Base-by-base conservation (phyloP, 2,113 vertebrate genomes). In the Trinectes maculatus region DNA sequence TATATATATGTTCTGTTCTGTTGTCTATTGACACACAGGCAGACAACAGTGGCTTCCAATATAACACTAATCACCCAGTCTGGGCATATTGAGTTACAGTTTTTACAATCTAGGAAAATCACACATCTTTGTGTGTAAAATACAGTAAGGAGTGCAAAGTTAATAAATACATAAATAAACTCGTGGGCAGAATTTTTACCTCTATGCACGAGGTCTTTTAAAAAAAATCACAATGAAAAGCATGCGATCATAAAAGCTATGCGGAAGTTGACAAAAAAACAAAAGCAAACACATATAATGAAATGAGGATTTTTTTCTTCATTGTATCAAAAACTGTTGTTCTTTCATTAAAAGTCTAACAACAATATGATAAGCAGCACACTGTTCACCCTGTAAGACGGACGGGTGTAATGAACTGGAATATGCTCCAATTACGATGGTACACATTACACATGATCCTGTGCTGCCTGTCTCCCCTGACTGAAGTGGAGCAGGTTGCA, bases 401-500 rank as follows among this genome's bases (percentile, higher is more conserved):
- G 25, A 66, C 54, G 61, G 59, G 22, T 33, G 24, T 47, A 77
- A 82, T 71, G 68, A 84, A 71, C 21, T 33, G 83, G 62, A 77
- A 79, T 72, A 74, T 67, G 61, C 53, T 53, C 54, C 19, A 40
- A 33, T 43, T 8, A 49, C 68, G 60, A n/a, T n/a, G n/a, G n/a
- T 13, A 66, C 68, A 58, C 74, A 40, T 42, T 34, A 55, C 66
- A 52, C 51, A 24, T 51, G 56, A 59, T 80, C 85, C 80, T 81
- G 58, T 36, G 64, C 59, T 53, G 39, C 67, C 36, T 51, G 71
- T 25, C 29, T 16, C 44, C 49, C 24, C 49, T 47, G 77, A 74
- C 55, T 56, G 53, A 75, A 74, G 25, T 16, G 64, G 16, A 67
- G 79, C 86, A 85, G 82, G 80, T 85, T 85, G 77, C 63, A 22